phyloP scores from a whole-genome alignment of 2,113 vertebrate species.

The Grantiella picta region DNA sequence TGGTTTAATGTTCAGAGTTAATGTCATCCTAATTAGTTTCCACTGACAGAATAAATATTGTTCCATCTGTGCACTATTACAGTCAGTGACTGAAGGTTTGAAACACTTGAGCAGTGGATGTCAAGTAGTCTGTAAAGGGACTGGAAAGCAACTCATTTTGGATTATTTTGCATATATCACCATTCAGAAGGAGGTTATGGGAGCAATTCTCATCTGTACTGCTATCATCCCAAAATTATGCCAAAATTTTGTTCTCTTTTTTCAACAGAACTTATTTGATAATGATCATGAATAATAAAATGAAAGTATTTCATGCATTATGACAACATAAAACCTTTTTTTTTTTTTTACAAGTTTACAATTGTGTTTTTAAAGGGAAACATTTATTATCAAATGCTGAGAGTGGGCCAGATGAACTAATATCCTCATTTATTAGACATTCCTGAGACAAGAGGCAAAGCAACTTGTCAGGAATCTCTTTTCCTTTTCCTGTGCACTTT shows the following conservation, averaged over 20 bases:
- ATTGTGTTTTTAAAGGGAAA: neutral
- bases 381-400: neutral
- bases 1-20: constrained; percentile 62
- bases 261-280: constrained; percentile 3
- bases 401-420: neutral
- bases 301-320: neutral
- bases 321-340: neutral
- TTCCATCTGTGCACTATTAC: constrained; percentile 62
- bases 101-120: constrained; percentile 68
- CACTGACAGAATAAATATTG: constrained; percentile 72
- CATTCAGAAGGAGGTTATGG: constrained; percentile 31
- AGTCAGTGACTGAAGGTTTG: constrained; percentile 59
- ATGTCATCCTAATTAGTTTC: constrained; percentile 68
- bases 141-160: constrained; percentile 45
- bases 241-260: neutral
- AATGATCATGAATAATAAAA: neutral
- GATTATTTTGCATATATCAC: constrained; percentile 68
- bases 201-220: constrained; percentile 3
- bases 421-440: neutral
- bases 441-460: neutral
- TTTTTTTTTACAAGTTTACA: neutral
- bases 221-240: constrained; percentile 40
- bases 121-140: constrained; percentile 64
- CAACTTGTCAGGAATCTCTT: neutral
- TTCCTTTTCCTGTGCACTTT: neutral